Evolutionary conservation across 35 echinoderm and acorn worm genomes (phyloP), one percentile per base, ranked within the genome.

Genomic region (Hemicentrotus pulcherrimus): DNA sequence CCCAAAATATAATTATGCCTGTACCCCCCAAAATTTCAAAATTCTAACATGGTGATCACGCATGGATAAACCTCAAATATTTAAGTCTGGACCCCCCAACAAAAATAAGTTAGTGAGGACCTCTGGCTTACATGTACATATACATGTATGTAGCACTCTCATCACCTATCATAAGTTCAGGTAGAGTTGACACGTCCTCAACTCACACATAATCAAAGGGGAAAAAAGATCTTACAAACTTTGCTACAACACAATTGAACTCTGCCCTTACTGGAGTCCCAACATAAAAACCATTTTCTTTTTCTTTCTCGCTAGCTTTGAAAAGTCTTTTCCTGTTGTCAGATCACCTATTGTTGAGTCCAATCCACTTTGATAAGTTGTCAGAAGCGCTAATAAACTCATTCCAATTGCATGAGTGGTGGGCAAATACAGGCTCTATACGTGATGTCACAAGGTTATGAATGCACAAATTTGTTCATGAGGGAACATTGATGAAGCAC

Each of bases 391-490:
- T 78, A 78, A 78, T 78, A 78, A 78, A 78, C 65, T 78, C 65
- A 78, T 78, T 78, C 65, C 65, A 78, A 78, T 78, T 18, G 22
- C 65, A 78, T 78, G 65, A 78, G 65, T 78, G 65, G 65, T 78
- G 65, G 65, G 65, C 65, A 78, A 78, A 78, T 78, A 78, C 7
- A n/a, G 65, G 22, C 65, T 78, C 19, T 78, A 78, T 78, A 78
- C 19, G 28, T 22, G 65, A 78, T 78, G 65, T 78, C 65, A 28
- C 65, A 78, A 78, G 65, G 65, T 78, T 78, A 78, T 78, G 65
- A 78, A 78, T 78, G 65, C 65, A 78, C 65, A 78, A 78, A 78
- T 78, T 78, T 78, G 65, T n/a, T 78, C 65, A 78, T 78, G 65
- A 78, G 22, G 65, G 65, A 78, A 78, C 65, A 78, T 78, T 78